Evolutionary conservation across 2,888 invertebrate genomes (phyloP).

Genomic region (Drosophila borealis): DNA sequence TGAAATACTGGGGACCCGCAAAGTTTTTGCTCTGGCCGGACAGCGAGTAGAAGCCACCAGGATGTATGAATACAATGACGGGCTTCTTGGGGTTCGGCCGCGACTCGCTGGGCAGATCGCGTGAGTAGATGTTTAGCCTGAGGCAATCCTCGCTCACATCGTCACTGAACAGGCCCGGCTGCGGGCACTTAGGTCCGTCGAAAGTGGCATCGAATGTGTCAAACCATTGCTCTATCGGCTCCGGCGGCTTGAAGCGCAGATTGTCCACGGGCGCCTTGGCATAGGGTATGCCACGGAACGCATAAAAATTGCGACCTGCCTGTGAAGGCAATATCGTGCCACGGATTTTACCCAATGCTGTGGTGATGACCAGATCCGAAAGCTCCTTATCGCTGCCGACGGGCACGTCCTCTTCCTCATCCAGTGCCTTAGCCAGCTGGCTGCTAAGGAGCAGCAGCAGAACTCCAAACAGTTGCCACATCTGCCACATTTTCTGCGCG

Average conservation of each 20-base stretch:
- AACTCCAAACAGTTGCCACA: constrained; percentile 46
- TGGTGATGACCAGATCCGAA: constrained; percentile 82
- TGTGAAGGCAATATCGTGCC: constrained; percentile 82
- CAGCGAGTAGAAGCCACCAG: constrained; percentile 88
- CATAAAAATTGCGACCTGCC: constrained; percentile 83
- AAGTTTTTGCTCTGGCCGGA: constrained; percentile 87
- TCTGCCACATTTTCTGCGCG: constrained; percentile 52
- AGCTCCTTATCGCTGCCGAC: constrained; percentile 82
- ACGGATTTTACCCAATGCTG: constrained; percentile 83
- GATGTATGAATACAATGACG: constrained; percentile 89
- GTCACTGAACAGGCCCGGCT: constrained; percentile 81
- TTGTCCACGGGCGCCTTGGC: constrained; percentile 82
- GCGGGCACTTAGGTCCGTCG: constrained; percentile 87
- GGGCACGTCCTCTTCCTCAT: constrained; percentile 38
- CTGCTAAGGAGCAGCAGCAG: constrained; percentile 34
- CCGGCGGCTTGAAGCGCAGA: constrained; percentile 84
- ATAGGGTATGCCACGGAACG: constrained; percentile 84
- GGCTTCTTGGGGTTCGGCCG: constrained; percentile 84
- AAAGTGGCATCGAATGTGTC: constrained; percentile 86
- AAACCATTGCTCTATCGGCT: constrained; percentile 85
- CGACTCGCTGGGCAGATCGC: constrained; percentile 77
- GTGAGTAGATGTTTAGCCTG: constrained; percentile 87
- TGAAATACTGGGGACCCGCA: constrained; percentile 87
- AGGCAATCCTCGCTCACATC: constrained; percentile 87
- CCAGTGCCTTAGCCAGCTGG: constrained; percentile 39